Evolutionary conservation across 2,888 invertebrate species (phyloP), one percentile per base, ranked within the genome.

Genomic region (Aleiodes leptofemur): DNA sequence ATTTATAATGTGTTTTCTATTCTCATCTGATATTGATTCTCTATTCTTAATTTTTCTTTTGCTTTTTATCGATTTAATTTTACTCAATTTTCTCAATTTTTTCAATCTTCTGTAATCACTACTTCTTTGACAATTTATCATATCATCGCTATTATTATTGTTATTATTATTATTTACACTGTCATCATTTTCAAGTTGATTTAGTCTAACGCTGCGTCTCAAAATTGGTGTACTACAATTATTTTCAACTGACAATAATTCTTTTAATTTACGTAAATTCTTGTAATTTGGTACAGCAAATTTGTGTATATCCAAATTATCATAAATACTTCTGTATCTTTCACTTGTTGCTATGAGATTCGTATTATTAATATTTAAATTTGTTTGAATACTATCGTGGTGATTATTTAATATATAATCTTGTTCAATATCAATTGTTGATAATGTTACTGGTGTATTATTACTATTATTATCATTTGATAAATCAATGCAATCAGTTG

Each of bases 321-420:
- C 77, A 38, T 78, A 76, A 48, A 77, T 79, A 57, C 76, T 79
- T 29, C 55, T 69, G 31, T 69, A 31, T 34, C 68, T 64, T 29
- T 74, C 73, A 51, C 13, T 66, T 29, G 73, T 66, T 72, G 31
- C 66, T n/a, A 61, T 57, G 61, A 75, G 70, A 77, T 79, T 83
- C 34, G 84, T 70, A 4, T 83, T 82, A 34, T 23, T 34, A 74
- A 84, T 83, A 64, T 84, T 86, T 38, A 85, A 82, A 51, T 86
- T 84, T n/a, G 85, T 82, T 57, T 87, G 86, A 73, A 86, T 84
- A 66, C 83, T 86, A 48, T 87, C 88, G 4, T 83, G 82, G 14
- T 83, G 86, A 43, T 88, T 80, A 72, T 83, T 86, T 73, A 87
- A 81, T 66, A 85, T 82, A 72, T 87, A 87, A n/a, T 88, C 86